Evolutionary conservation across 2,113 vertebrate species (phyloP).

Genomic region (Dicaeum eximium): DNA sequence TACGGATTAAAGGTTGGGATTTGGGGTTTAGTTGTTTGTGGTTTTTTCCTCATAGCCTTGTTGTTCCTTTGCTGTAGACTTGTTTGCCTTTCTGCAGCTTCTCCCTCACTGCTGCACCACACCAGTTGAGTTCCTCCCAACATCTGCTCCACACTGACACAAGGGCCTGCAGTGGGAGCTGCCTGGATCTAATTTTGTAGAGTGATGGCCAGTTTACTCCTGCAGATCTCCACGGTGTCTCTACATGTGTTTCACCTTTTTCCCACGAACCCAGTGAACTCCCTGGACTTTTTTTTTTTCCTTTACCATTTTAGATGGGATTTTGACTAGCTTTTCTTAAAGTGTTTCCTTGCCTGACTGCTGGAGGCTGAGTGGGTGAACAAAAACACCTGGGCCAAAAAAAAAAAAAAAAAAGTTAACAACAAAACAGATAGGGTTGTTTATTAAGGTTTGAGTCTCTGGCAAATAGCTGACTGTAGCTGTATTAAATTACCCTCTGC

Average conservation of each 20-base stretch:
- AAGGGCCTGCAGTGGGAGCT: background rate
- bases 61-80: background rate
- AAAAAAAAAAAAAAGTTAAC: background rate
- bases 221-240: background rate
- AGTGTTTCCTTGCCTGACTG: background rate
- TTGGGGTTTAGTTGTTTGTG: background rate
- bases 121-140: background rate
- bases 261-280: background rate
- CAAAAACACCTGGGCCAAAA: background rate
- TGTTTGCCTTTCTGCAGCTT: background rate
- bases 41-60: background rate
- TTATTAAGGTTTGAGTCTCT: background rate
- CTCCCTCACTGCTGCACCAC: background rate
- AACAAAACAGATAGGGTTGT: background rate
- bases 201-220: background rate
- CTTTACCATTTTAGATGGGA: background rate
- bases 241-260: background rate
- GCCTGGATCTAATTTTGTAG: background rate
- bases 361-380: background rate
- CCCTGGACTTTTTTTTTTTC: background rate
- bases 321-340: background rate
- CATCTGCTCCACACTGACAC: background rate
- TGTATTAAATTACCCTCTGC: background rate
- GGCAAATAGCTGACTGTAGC: background rate
- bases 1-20: background rate